These are phyloP conservation scores for Chaenodraco wilsoni DNA, from an alignment of 2,797 vertebrate genomes.

Conservation along the genomic window DNA sequence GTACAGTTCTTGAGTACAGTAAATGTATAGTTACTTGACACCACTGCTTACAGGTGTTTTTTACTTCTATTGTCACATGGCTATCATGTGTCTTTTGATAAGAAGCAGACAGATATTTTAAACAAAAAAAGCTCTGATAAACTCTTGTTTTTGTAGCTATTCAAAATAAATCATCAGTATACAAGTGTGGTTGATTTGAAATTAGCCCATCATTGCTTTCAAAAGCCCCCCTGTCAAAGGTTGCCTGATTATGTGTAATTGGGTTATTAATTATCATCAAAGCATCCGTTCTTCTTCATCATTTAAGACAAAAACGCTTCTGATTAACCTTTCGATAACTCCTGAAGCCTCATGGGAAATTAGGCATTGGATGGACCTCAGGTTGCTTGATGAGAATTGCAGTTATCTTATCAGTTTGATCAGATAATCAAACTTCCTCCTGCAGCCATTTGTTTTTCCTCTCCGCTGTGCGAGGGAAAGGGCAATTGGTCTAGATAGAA, in stretches of 20 bases:
- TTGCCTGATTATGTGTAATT: background rate
- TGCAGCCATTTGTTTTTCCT: constrained; percentile 16
- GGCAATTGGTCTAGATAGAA: constrained; percentile 29
- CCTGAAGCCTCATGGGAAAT: constrained; percentile 2
- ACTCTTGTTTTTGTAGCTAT: background rate
- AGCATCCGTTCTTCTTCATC: constrained; percentile 4
- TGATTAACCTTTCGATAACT: constrained; percentile 49
- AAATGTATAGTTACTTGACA: no score
- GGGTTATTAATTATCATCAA: constrained; percentile 37
- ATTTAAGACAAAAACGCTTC: constrained; percentile 16
- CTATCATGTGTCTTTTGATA: background rate
- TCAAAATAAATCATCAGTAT: background rate
- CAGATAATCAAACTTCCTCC: no score
- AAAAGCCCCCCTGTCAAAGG: background rate
- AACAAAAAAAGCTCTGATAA: no score
- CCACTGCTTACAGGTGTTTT: no score
- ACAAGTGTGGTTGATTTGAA: background rate
- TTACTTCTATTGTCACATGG: background rate
- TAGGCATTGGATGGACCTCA: background rate
- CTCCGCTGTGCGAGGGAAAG: constrained; percentile 19
- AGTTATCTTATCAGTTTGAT: constrained; percentile 2
- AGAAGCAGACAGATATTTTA: background rate
- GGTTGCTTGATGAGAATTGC: background rate
- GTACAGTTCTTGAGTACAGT: no score
- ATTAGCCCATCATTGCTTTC: background rate